A percentile compares a stretch with the other conserved stretches of the same genome.
Conservation (phyloP, 2,888 invertebrate species). For the Morinoia aosen region DNA sequence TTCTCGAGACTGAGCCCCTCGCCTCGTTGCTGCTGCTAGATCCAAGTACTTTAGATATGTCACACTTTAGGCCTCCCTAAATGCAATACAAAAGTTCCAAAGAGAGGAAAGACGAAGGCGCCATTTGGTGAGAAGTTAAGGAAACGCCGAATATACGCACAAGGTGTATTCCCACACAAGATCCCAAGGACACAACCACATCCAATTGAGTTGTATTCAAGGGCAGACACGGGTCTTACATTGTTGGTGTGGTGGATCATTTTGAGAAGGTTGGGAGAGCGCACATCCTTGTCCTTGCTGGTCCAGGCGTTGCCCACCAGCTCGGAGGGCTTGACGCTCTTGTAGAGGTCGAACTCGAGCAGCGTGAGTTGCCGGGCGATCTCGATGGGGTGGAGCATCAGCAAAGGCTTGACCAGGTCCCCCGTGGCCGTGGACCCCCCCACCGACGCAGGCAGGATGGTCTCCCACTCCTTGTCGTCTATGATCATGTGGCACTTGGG, state of each 20-base stretch:
- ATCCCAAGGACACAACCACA: no score
- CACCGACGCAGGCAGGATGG: slow-evolving; percentile 75
- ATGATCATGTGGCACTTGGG: slow-evolving; percentile 85
- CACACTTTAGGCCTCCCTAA: no score
- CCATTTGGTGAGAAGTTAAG: no score
- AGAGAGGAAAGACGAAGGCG: no score
- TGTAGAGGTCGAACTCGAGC: slow-evolving; percentile 94
- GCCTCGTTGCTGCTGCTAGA: no score
- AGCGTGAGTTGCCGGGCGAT: slow-evolving; percentile 95
- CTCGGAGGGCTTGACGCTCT: slow-evolving; percentile 96
- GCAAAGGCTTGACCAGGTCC: slow-evolving; percentile 63
- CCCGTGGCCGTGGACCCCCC: slow-evolving; percentile 57
- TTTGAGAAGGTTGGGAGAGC: slow-evolving; percentile 93
- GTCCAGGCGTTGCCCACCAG: slow-evolving; percentile 98
- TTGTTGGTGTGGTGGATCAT: slow-evolving; percentile 96
- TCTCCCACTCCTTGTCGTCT: slow-evolving; percentile 81
- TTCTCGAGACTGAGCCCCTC: no score
- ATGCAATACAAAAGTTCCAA: no score
- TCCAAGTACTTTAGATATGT: no score
- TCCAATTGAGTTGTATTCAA: no score
- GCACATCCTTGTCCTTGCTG: slow-evolving; percentile 92
- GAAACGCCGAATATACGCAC: no score
- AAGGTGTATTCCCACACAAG: no score
- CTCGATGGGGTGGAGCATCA: slow-evolving; percentile 90
- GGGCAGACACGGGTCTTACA: neutral